These are phyloP conservation scores for Amiota minor DNA, from an alignment of 2,888 invertebrate species.

Conservation along the genomic window DNA sequence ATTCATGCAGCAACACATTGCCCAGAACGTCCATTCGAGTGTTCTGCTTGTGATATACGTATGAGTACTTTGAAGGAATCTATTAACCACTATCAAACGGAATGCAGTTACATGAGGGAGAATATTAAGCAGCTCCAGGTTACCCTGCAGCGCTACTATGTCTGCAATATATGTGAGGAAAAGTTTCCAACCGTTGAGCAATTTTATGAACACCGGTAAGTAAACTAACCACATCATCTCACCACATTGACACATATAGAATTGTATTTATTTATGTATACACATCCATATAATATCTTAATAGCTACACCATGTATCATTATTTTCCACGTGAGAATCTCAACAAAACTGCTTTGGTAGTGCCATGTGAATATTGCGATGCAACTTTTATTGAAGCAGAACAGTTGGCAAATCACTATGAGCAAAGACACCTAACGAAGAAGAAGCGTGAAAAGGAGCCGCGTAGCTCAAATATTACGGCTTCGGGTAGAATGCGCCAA, in stretches of 20 bases:
- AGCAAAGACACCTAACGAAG: constrained; percentile 76
- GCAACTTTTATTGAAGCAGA: constrained; percentile 61
- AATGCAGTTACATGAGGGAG: constrained; percentile 70
- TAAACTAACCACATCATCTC: neutral
- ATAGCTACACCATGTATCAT: constrained; percentile 68
- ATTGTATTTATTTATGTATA: neutral
- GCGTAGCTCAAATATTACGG: constrained; percentile 41
- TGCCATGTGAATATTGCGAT: constrained; percentile 72
- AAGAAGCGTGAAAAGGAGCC: constrained; percentile 72
- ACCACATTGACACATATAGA: neutral
- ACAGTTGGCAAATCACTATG: constrained; percentile 74
- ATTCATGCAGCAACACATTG: constrained; percentile 68
- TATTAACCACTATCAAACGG: constrained; percentile 76
- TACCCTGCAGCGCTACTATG: constrained; percentile 63
- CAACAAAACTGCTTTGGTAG: constrained; percentile 51
- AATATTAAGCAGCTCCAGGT: constrained; percentile 58
- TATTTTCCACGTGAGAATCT: constrained; percentile 69
- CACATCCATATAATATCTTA: neutral
- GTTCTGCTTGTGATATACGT: constrained; percentile 72
- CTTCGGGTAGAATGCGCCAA: constrained; percentile 68
- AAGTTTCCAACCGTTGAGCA: constrained; percentile 68
- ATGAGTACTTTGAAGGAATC: constrained; percentile 76
- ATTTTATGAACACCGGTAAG: constrained; percentile 72
- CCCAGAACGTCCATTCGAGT: constrained; percentile 68
- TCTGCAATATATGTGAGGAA: constrained; percentile 72